phyloP scores from a whole-genome alignment of 2,888 invertebrate genomes.

The Mythimna vitellina region DNA sequence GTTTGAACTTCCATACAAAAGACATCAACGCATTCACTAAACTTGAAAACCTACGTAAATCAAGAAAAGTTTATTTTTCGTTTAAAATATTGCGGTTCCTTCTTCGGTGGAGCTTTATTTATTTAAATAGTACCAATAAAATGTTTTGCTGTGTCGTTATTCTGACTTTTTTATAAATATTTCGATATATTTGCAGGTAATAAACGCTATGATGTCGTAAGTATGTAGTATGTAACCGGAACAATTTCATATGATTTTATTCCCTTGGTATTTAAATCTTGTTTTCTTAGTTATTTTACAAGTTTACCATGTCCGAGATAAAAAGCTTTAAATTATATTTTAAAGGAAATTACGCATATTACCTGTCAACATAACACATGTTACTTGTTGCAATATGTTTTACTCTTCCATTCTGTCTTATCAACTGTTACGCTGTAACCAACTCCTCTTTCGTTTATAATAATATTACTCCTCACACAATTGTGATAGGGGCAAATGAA shows the following conservation, averaged over 20 bases:
- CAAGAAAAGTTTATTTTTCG: constrained; percentile 6
- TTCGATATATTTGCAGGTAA: constrained; percentile 26
- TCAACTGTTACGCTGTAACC: too few relatives aligned
- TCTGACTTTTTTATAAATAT: constrained; percentile 36
- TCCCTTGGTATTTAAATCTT: constrained; percentile 64
- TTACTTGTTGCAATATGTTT: too few relatives aligned
- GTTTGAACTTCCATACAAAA: constrained; percentile 61
- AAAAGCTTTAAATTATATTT: constrained; percentile 25
- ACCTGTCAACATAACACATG: neutral
- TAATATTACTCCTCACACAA: too few relatives aligned
- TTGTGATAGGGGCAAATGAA: too few relatives aligned
- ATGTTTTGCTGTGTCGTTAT: constrained; percentile 2
- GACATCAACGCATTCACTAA: constrained; percentile 69
- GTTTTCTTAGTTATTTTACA: constrained; percentile 32
- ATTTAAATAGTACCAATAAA: constrained; percentile 35
- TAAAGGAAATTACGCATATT: constrained; percentile 33
- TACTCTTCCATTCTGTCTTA: too few relatives aligned
- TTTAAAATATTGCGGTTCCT: neutral
- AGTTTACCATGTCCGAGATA: constrained; percentile 16
- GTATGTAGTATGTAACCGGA: constrained; percentile 54
- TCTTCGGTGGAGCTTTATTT: constrained; percentile 16
- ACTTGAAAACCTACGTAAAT: constrained; percentile 1
- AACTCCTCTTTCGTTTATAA: too few relatives aligned
- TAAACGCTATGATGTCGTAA: constrained; percentile 4
- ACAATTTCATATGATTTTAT: constrained; percentile 48